Conservation (phyloP, 2,888 invertebrate genomes). For the Acleris holmiana region DNA sequence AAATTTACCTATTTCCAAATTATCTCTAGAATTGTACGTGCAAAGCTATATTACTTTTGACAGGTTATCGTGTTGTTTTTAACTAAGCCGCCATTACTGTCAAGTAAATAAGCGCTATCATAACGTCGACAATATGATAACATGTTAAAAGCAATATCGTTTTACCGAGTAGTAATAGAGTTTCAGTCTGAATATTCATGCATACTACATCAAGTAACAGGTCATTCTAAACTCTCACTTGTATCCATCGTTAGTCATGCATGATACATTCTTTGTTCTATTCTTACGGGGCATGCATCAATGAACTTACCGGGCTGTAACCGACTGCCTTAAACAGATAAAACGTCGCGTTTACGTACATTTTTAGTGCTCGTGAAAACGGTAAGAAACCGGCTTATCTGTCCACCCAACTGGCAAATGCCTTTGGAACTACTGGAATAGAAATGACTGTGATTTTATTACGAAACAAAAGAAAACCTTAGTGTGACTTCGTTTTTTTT, state of each 20-base stretch:
- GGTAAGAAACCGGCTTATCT: conserved; percentile 20
- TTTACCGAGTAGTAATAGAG: no score
- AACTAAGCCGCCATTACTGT: no score
- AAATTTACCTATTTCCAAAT: no score
- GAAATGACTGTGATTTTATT: conserved; percentile 26
- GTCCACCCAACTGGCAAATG: conserved; percentile 6
- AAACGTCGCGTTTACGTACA: conserved; percentile 19
- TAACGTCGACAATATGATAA: no score
- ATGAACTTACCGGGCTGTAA: conserved; percentile 18
- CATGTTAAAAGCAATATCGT: no score
- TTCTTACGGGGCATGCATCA: conserved; percentile 23
- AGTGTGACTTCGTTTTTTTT: conserved; percentile 16
- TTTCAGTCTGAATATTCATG: not conserved
- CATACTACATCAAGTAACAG: conserved; percentile 5
- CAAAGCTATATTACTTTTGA: no score
- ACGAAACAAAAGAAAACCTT: not conserved
- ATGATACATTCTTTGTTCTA: conserved; percentile 38
- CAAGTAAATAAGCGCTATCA: no score
- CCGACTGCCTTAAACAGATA: conserved; percentile 20
- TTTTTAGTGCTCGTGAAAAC: conserved; percentile 34
- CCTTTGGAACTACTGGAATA: conserved; percentile 20
- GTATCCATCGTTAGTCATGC: conserved; percentile 30
- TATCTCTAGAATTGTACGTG: no score
- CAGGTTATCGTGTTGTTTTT: no score
- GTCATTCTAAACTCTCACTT: conserved; percentile 29